Conservation (phyloP, 1,140 invertebrate species). For the Samia ricini region DNA sequence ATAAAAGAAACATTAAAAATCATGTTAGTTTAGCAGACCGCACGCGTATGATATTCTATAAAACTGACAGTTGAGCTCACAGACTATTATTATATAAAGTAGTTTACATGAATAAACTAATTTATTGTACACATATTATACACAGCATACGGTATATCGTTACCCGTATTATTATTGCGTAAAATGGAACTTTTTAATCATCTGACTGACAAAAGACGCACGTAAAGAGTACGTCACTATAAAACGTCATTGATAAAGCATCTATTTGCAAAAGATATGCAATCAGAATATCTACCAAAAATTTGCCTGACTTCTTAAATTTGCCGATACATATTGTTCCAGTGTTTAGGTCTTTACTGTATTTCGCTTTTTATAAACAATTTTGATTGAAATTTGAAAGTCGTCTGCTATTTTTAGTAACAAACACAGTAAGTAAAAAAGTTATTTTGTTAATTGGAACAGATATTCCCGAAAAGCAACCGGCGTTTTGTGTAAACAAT, state of each 20-base stretch:
- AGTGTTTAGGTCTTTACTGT: too few relatives aligned
- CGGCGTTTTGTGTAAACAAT: not conserved
- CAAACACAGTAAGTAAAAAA: not conserved
- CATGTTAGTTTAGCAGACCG: too few relatives aligned
- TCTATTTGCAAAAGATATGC: constrained; percentile 11
- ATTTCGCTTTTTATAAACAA: constrained; percentile 13
- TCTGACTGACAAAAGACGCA: constrained; percentile 10
- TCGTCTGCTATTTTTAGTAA: not conserved
- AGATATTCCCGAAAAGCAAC: not conserved
- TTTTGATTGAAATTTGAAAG: not conserved
- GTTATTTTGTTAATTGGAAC: not conserved
- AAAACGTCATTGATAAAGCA: not conserved
- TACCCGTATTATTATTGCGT: constrained; percentile 11
- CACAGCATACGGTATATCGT: too few relatives aligned
- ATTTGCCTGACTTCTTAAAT: not conserved
- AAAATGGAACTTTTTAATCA: constrained; percentile 17
- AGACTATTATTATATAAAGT: not conserved
- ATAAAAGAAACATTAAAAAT: too few relatives aligned
- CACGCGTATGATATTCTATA: too few relatives aligned
- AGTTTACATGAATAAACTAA: too few relatives aligned
- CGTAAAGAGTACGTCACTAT: constrained; percentile 14
- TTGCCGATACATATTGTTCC: constrained; percentile 10
- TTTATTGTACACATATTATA: too few relatives aligned
- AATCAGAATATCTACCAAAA: not conserved
- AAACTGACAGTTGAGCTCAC: too few relatives aligned